phyloP scores from a whole-genome alignment of 2,113 vertebrate species.

The Chiloscyllium plagiosum region DNA sequence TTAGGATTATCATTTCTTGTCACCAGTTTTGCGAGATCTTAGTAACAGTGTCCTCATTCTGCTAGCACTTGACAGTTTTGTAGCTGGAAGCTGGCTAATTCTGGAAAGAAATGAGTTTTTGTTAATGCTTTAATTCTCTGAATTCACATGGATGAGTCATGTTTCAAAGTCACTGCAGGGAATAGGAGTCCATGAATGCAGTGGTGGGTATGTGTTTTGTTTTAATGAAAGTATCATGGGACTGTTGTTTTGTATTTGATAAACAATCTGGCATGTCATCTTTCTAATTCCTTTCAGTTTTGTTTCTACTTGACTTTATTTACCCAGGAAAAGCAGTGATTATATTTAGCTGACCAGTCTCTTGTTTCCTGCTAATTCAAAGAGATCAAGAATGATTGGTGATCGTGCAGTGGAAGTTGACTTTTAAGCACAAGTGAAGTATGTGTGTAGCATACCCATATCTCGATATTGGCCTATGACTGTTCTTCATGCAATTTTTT shows the following conservation, averaged over 20 bases:
- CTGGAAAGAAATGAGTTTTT: not conserved
- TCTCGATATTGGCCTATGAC: not conserved
- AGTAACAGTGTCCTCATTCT: not conserved
- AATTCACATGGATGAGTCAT: not conserved
- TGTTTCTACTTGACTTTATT: not conserved
- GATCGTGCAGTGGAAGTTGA: not conserved
- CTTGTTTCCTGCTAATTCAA: not conserved
- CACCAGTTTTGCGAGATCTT: not conserved
- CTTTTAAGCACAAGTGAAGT: not conserved
- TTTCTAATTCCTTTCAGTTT: not conserved
- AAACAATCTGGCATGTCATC: not conserved
- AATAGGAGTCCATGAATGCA: not conserved
- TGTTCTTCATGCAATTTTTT: not conserved
- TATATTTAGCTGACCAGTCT: not conserved
- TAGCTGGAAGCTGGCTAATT: not conserved
- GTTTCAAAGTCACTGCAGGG: not conserved
- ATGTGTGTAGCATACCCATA: not conserved
- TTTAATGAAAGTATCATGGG: not conserved
- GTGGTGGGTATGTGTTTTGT: not conserved
- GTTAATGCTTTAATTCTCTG: not conserved
- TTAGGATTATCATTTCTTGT: not conserved
- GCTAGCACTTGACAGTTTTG: not conserved
- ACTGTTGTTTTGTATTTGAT: not conserved
- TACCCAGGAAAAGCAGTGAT: not conserved
- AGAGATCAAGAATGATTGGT: not conserved